Percentiles rank a stretch among this genome's conserved stretches.
These are phyloP conservation scores for Melieria picta DNA, from an alignment of 2,888 invertebrate genomes.

Conservation along the genomic window DNA sequence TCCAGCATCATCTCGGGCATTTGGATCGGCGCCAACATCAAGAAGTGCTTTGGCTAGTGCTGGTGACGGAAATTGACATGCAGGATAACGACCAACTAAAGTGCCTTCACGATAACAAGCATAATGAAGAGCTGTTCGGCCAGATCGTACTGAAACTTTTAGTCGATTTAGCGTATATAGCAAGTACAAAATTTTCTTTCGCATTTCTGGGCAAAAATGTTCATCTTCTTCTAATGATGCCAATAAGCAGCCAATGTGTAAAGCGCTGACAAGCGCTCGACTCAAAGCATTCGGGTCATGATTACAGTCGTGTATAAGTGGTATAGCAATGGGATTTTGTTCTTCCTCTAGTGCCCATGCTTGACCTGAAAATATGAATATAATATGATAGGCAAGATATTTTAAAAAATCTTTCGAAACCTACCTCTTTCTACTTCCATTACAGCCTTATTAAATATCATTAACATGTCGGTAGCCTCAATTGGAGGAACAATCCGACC, in stretches of 20 bases:
- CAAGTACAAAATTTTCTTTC: conserved; percentile 74
- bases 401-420: conserved; percentile 23
- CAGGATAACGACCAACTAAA: conserved; percentile 74
- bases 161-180: conserved; percentile 82
- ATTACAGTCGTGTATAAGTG: conserved; percentile 69
- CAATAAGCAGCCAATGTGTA: conserved; percentile 84
- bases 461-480: conserved; percentile 82
- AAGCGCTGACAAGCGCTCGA: conserved; percentile 84
- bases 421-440: conserved; percentile 73
- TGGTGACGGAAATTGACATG: conserved; percentile 76
- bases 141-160: conserved; percentile 72
- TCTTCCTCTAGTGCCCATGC: conserved; percentile 51
- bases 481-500: conserved; percentile 83
- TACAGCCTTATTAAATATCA: conserved; percentile 86
- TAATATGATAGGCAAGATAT: conserved; percentile 16
- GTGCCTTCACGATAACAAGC: conserved; percentile 84
- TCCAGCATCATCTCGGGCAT: conserved; percentile 81
- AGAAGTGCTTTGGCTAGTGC: conserved; percentile 79
- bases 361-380: conserved; percentile 43
- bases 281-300: conserved; percentile 80
- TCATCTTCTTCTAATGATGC: conserved; percentile 74
- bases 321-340: conserved; percentile 42
- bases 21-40: conserved; percentile 84
- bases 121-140: conserved; percentile 81
- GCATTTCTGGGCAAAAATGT: conserved; percentile 67